Evolutionary conservation across 2,113 vertebrate species (phyloP).

Genomic region (Bufo gargarizans): DNA sequence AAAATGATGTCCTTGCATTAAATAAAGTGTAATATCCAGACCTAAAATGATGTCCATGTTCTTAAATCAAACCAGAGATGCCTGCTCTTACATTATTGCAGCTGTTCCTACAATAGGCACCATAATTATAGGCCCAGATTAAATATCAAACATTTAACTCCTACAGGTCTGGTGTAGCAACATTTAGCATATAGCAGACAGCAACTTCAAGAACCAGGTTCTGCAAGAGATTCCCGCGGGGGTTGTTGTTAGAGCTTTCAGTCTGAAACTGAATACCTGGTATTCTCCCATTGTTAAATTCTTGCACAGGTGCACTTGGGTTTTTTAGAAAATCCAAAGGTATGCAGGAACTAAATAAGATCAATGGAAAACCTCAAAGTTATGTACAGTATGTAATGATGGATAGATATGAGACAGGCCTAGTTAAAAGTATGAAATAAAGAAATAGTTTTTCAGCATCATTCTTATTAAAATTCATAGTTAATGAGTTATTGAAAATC

Average conservation of each 20-base stretch:
- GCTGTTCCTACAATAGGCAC: slow-evolving; percentile 52
- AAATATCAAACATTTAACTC: slow-evolving; percentile 58
- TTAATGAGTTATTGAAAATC: too few species aligned
- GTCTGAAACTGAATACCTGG: background rate
- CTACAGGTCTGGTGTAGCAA: slow-evolving; percentile 1
- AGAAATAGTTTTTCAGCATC: too few species aligned
- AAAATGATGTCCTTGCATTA: slow-evolving; percentile 63
- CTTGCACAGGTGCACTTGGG: background rate
- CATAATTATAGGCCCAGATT: slow-evolving; percentile 61
- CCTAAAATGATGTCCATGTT: slow-evolving; percentile 64
- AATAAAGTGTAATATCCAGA: slow-evolving; percentile 57
- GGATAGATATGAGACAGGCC: too few species aligned
- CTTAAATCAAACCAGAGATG: slow-evolving; percentile 64
- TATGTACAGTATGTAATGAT: background rate
- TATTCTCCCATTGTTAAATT: slow-evolving; percentile 9
- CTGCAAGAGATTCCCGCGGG: slow-evolving; percentile 24
- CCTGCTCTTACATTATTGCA: slow-evolving; percentile 60
- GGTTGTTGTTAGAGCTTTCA: slow-evolving; percentile 29
- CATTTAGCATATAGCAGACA: slow-evolving; percentile 31
- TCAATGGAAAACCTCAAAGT: background rate
- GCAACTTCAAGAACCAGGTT: background rate
- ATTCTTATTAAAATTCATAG: too few species aligned
- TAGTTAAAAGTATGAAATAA: too few species aligned
- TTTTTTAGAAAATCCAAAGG: background rate
- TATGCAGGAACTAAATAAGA: background rate